phyloP scores from a whole-genome alignment of 1,140 invertebrate genomes.

The Aphelenchoides fujianensis region DNA sequence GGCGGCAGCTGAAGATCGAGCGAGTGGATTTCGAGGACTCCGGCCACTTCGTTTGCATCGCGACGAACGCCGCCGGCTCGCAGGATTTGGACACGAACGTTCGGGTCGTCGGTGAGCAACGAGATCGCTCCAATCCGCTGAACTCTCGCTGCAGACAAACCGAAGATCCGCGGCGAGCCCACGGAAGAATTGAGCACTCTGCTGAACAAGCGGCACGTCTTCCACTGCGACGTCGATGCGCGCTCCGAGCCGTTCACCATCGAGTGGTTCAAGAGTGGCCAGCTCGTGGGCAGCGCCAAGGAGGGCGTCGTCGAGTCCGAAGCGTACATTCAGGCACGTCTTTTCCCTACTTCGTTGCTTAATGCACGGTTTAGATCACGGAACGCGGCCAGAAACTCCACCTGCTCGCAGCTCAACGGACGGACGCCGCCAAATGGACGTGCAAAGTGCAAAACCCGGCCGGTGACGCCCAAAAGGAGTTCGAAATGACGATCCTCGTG shows the following conservation, averaged over 20 bases:
- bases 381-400: constrained; percentile 45
- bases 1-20: constrained; percentile 57
- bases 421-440: constrained; percentile 39
- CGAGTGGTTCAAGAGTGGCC: constrained; percentile 49
- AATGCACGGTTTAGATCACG: constrained; percentile 49
- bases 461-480: constrained; percentile 61
- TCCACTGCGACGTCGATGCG: constrained; percentile 61
- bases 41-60: constrained; percentile 42
- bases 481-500: constrained; percentile 59
- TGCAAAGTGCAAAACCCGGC: constrained; percentile 62
- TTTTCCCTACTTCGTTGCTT: too few relatives aligned
- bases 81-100: too few relatives aligned
- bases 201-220: constrained; percentile 54
- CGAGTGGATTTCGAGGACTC: constrained; percentile 38
- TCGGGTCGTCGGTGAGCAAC: too few relatives aligned
- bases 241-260: constrained; percentile 42
- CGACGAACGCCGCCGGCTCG: too few relatives aligned
- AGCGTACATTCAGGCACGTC: constrained; percentile 16
- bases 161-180: constrained; percentile 21
- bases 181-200: constrained; percentile 46
- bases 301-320: not conserved
- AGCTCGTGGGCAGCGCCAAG: constrained; percentile 20
- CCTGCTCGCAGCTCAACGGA: constrained; percentile 42
- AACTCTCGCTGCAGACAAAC: constrained; percentile 13
- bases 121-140: too few relatives aligned